phyloP scores from a whole-genome alignment of 2,113 vertebrate genomes.

The Ctenomys sociabilis region DNA sequence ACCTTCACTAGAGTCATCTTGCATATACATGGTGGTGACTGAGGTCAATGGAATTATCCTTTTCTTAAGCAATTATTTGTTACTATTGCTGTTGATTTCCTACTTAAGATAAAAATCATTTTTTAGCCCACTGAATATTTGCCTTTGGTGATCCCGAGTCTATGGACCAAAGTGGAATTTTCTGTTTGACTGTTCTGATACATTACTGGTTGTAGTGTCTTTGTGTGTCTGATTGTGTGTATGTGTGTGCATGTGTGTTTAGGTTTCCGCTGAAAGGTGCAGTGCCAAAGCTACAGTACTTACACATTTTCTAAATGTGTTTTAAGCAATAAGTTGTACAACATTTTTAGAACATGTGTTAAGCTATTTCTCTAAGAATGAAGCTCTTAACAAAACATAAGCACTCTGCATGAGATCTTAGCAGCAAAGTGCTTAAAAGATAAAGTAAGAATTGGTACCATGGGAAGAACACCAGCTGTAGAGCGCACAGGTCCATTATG shows the following conservation, averaged over 20 bases:
- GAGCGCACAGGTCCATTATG: constrained; percentile 95
- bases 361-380: constrained; percentile 94
- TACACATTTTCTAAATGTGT: constrained; percentile 92
- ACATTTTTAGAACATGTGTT: constrained; percentile 95
- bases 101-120: constrained; percentile 83
- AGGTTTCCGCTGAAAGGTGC: constrained; percentile 88
- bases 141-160: constrained; percentile 81
- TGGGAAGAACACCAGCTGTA: constrained; percentile 98
- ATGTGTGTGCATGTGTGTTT: constrained; percentile 44
- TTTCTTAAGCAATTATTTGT: constrained; percentile 63
- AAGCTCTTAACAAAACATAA: constrained; percentile 95
- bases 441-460: constrained; percentile 95
- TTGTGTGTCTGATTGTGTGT: not conserved
- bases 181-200: constrained; percentile 82
- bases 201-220: constrained; percentile 81
- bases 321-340: constrained; percentile 94
- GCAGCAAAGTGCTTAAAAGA: constrained; percentile 94
- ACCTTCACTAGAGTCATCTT: constrained; percentile 73
- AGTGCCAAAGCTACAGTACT: constrained; percentile 89
- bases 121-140: constrained; percentile 82
- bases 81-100: constrained; percentile 75
- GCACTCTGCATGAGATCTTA: constrained; percentile 94
- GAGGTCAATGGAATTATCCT: constrained; percentile 61
- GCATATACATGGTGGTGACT: not conserved
- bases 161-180: constrained; percentile 80